These are phyloP conservation scores for Drosophila birchii DNA, from an alignment of 2,888 invertebrate species.

Conservation along the genomic window DNA sequence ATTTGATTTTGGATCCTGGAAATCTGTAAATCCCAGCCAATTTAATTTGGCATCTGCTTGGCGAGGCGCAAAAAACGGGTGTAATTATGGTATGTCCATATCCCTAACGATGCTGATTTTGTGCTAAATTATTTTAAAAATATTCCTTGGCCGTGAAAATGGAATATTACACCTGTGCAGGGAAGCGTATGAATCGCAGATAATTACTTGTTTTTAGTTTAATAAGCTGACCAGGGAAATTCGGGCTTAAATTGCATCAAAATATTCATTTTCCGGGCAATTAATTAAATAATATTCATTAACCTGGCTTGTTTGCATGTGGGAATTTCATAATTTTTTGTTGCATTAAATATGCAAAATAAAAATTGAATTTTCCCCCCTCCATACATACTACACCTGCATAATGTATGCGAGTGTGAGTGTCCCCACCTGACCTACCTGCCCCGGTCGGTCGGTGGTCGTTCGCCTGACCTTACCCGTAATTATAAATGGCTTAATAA, in stretches of 20 bases:
- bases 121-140: constrained; percentile 61
- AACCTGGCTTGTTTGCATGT: constrained; percentile 67
- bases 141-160: constrained; percentile 28
- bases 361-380: constrained; percentile 72
- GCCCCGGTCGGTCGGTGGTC: constrained; percentile 6
- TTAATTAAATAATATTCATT: constrained; percentile 70
- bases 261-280: constrained; percentile 53
- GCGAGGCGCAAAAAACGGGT: constrained; percentile 62
- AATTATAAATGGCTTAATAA: constrained; percentile 80
- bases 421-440: constrained; percentile 30
- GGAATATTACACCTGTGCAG: constrained; percentile 36
- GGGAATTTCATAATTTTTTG: constrained; percentile 43
- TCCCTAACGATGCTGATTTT: constrained; percentile 3
- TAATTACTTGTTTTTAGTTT: constrained; percentile 70
- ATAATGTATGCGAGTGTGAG: constrained; percentile 15
- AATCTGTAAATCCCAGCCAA: constrained; percentile 10
- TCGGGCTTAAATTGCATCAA: constrained; percentile 55
- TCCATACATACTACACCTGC: constrained; percentile 6
- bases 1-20: constrained; percentile 38
- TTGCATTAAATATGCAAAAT: constrained; percentile 74
- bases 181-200: constrained; percentile 62
- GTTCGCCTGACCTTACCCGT: constrained; percentile 55
- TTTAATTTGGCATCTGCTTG: constrained; percentile 45
- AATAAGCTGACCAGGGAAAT: constrained; percentile 51
- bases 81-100: constrained; percentile 60